Conservation (phyloP, 2,113 vertebrate species). For the Notechis scutatus region DNA sequence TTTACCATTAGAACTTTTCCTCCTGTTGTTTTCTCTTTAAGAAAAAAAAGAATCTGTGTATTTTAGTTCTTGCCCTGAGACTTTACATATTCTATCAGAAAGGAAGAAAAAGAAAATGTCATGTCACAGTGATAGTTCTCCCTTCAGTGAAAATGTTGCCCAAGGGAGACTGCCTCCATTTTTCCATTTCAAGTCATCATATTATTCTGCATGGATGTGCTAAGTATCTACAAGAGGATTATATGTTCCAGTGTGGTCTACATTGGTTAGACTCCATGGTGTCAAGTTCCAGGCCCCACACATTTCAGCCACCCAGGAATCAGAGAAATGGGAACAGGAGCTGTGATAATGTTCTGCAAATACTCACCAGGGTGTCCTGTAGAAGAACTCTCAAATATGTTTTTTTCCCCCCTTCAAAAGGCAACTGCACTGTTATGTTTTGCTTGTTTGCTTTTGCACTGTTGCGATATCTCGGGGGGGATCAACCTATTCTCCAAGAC, state of each 20-base stretch:
- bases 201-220: neutral
- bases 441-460: neutral
- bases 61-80: neutral
- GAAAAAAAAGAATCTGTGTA: neutral
- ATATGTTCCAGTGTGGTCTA: neutral
- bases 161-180: neutral
- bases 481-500: neutral
- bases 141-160: neutral
- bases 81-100: neutral
- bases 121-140: neutral
- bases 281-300: neutral
- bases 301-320: neutral
- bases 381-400: neutral
- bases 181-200: neutral
- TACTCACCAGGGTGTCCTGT: neutral
- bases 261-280: neutral
- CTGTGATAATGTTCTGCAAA: neutral
- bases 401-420: neutral
- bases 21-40: neutral
- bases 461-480: neutral
- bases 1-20: neutral
- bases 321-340: neutral
- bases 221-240: neutral
- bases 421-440: neutral
- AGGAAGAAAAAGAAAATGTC: neutral